phyloP scores from a whole-genome alignment of 2,888 invertebrate species.

The Hecatera dysodea region DNA sequence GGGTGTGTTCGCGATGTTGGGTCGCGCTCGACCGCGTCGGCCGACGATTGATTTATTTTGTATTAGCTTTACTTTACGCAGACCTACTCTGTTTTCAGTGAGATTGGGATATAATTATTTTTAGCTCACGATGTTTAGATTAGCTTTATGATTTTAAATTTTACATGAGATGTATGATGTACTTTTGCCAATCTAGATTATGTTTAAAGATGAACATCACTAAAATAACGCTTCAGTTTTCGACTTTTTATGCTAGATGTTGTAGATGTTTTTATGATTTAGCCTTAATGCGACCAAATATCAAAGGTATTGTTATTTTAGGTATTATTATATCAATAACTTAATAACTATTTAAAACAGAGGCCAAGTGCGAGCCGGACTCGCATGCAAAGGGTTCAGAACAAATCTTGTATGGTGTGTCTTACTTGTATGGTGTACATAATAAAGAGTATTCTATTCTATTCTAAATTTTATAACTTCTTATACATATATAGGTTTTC shows the following conservation, averaged over 20 bases:
- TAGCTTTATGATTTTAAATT: conserved; percentile 13
- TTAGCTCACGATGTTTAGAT: conserved; percentile 36
- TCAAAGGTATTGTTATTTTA: too few relatives aligned
- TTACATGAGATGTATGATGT: not conserved
- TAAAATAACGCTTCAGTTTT: not conserved
- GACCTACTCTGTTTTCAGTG: conserved; percentile 57
- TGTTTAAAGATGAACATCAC: not conserved
- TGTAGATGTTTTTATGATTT: too few relatives aligned
- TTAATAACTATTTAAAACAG: too few relatives aligned
- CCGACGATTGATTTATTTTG: conserved; percentile 87
- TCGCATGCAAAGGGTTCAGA: too few relatives aligned
- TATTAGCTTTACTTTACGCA: conserved; percentile 76
- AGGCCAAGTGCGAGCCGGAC: too few relatives aligned
- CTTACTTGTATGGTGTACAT: too few relatives aligned
- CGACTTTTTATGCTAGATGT: not conserved
- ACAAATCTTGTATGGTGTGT: too few relatives aligned
- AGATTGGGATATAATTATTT: conserved; percentile 61
- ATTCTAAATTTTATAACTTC: too few relatives aligned
- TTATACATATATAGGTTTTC: too few relatives aligned
- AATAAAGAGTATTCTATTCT: too few relatives aligned
- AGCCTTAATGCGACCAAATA: too few relatives aligned
- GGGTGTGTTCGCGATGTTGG: conserved; percentile 88
- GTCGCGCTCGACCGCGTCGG: conserved; percentile 83
- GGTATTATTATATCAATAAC: too few relatives aligned
- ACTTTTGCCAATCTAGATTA: not conserved